These are phyloP conservation scores for Ciconia nigra DNA, from an alignment of 2,797 vertebrate species.

Conservation along the genomic window DNA sequence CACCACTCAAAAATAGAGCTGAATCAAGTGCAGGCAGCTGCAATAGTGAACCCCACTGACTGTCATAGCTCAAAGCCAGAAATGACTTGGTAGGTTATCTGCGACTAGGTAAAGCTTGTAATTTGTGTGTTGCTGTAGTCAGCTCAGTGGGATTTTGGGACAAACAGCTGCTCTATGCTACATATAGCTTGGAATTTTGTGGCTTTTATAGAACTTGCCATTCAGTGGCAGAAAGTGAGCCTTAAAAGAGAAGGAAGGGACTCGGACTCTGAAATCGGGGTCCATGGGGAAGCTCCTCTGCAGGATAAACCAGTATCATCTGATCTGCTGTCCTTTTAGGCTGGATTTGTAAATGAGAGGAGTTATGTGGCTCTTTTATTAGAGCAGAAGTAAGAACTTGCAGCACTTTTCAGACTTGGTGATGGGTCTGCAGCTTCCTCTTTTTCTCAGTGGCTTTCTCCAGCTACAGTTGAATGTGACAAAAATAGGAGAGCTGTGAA, in stretches of 20 bases:
- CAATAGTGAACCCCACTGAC: slow-evolving; percentile 32
- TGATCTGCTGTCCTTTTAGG: not conserved
- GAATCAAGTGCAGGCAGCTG: slow-evolving; percentile 47
- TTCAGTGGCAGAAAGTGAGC: slow-evolving; percentile 47
- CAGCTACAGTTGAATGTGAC: not conserved
- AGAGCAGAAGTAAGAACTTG: not conserved
- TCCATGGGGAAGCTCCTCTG: not conserved
- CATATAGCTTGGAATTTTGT: slow-evolving; percentile 77
- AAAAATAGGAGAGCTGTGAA: not conserved
- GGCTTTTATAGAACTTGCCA: slow-evolving; percentile 71
- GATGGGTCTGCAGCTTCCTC: not conserved
- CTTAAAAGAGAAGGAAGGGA: not conserved
- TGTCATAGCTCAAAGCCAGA: slow-evolving; percentile 71
- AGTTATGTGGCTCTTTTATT: not conserved
- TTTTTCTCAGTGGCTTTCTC: not conserved
- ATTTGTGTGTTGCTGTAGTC: slow-evolving; percentile 79
- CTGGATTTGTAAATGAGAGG: not conserved
- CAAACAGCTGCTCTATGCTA: slow-evolving; percentile 73
- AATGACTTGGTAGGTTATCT: slow-evolving; percentile 66
- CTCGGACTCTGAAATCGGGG: not conserved
- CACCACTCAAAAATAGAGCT: slow-evolving; percentile 41
- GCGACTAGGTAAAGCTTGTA: slow-evolving; percentile 76
- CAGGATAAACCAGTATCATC: not conserved
- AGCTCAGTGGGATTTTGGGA: slow-evolving; percentile 74
- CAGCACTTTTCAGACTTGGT: not conserved